phyloP scores from a whole-genome alignment of 2,113 vertebrate species.

The Pimephales promelas region DNA sequence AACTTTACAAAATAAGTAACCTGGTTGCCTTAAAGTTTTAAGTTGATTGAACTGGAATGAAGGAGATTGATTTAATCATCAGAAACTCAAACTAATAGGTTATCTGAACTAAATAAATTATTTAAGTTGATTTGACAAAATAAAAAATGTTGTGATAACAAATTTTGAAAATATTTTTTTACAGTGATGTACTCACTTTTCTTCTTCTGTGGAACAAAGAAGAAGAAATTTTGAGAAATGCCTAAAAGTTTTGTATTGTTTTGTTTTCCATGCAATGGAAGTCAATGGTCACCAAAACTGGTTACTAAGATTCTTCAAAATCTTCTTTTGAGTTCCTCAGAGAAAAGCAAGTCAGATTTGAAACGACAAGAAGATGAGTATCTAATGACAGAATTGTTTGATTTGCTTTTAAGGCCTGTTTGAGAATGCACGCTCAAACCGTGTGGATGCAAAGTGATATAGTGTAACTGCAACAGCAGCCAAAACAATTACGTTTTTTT shows the following conservation, averaged over 20 bases:
- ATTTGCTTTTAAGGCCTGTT: background rate
- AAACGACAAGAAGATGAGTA: background rate
- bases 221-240: background rate
- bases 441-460: background rate
- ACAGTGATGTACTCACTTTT: no score
- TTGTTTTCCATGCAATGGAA: background rate
- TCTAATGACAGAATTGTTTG: background rate
- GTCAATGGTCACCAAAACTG: background rate
- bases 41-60: no score
- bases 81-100: no score
- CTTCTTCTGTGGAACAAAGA: background rate
- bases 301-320: background rate
- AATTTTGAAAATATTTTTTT: no score
- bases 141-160: no score
- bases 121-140: no score
- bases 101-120: no score
- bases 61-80: no score
- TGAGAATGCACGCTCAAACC: background rate
- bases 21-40: no score
- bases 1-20: no score
- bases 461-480: background rate
- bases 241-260: background rate
- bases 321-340: background rate
- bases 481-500: no score
- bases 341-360: background rate